Conservation (phyloP, 2,113 vertebrate genomes). For the Macrotis lagotis region DNA sequence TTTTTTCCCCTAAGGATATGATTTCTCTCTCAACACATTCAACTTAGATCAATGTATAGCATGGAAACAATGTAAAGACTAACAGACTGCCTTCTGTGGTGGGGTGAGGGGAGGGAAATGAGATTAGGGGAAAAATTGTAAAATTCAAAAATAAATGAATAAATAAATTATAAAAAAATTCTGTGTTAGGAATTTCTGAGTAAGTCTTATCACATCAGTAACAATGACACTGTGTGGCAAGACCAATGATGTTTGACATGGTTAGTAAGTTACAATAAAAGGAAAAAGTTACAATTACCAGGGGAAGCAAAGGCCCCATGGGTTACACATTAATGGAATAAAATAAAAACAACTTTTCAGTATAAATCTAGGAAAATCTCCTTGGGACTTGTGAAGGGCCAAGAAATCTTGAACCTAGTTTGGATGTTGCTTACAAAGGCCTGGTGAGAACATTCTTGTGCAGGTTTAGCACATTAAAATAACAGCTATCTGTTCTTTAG, state of each 20-base stretch:
- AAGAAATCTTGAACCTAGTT: slow-evolving; percentile 16
- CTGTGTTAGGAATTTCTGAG: neutral
- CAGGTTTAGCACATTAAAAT: neutral
- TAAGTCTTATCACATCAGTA: neutral
- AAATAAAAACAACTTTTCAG: slow-evolving; percentile 12
- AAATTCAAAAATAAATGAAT: too few species aligned
- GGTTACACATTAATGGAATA: too few species aligned
- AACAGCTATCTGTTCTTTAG: neutral
- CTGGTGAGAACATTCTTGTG: neutral
- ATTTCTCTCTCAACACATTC: too few species aligned
- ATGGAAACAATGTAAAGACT: too few species aligned
- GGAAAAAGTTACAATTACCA: neutral
- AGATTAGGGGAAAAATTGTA: too few species aligned
- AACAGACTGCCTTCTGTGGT: too few species aligned
- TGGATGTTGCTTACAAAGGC: neutral
- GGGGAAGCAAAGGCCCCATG: neutral
- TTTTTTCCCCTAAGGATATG: too few species aligned
- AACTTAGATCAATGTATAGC: too few species aligned
- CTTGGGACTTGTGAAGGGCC: neutral
- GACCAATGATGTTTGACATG: slow-evolving; percentile 8
- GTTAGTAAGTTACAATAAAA: neutral
- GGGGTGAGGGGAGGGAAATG: too few species aligned
- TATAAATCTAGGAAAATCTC: neutral
- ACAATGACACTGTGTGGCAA: slow-evolving; percentile 14
- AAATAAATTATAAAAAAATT: too few species aligned